phyloP scores from a whole-genome alignment of 2,113 vertebrate genomes.

The Microcebus ravelobensis region DNA sequence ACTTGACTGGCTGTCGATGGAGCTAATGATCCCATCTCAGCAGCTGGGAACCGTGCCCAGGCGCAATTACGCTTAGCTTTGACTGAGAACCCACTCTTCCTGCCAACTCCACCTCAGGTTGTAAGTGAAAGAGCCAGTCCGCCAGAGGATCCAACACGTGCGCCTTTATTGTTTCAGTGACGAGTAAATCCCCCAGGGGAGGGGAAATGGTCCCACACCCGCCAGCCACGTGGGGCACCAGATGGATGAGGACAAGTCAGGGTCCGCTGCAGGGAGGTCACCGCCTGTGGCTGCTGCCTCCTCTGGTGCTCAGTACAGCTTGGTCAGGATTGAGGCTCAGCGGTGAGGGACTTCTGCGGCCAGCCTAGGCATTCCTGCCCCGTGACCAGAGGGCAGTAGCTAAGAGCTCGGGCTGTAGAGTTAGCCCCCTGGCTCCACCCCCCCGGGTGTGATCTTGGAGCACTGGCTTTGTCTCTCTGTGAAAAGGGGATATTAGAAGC shows the following conservation, averaged over 20 bases:
- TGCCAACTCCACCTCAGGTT: background rate
- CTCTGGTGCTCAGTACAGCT: background rate
- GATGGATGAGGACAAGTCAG: background rate
- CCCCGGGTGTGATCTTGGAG: fast-evolving
- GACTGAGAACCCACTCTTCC: background rate
- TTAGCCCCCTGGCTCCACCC: background rate
- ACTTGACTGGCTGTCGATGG: background rate
- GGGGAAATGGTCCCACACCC: background rate
- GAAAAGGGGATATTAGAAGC: background rate
- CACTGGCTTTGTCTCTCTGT: background rate
- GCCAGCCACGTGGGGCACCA: background rate
- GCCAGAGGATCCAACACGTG: too few species aligned
- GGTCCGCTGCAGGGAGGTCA: background rate
- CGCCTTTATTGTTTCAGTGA: background rate
- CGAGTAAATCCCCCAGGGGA: background rate
- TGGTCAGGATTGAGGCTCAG: background rate
- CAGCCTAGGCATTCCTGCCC: background rate
- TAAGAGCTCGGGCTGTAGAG: background rate
- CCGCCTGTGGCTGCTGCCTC: background rate
- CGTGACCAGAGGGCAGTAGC: background rate
- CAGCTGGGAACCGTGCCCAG: background rate
- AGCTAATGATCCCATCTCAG: background rate
- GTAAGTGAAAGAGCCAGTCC: background rate
- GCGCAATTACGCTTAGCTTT: background rate
- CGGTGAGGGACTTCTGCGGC: too few species aligned